Evolutionary conservation across 1,140 invertebrate species (phyloP).

Genomic region (Uloborus diversus): DNA sequence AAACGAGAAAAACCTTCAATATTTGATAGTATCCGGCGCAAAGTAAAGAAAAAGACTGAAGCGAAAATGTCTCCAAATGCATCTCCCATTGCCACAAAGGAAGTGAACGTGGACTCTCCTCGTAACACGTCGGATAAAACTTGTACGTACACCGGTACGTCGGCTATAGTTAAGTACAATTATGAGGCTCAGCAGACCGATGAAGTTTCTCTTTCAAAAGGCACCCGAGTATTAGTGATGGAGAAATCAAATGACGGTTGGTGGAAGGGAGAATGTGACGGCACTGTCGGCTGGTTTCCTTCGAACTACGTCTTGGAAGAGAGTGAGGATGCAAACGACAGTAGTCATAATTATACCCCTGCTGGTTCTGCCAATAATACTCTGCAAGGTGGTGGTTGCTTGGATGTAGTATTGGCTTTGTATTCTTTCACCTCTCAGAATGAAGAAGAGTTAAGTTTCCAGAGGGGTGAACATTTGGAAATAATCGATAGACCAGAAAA

Average conservation of each 20-base stretch:
- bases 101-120: constrained; percentile 63
- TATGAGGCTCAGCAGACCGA: constrained; percentile 97
- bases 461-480: constrained; percentile 93
- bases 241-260: constrained; percentile 99
- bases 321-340: constrained; percentile 74
- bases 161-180: constrained; percentile 94
- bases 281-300: constrained; percentile 91
- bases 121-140: constrained; percentile 37
- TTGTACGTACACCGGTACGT: constrained; percentile 34
- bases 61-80: constrained; percentile 71
- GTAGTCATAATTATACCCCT: constrained; percentile 87
- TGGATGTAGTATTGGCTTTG: constrained; percentile 93
- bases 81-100: constrained; percentile 58
- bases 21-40: constrained; percentile 95
- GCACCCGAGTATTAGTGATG: constrained; percentile 90
- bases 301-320: constrained; percentile 85
- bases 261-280: constrained; percentile 94
- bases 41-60: constrained; percentile 92
- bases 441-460: constrained; percentile 96
- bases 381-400: constrained; percentile 58
- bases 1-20: constrained; percentile 96
- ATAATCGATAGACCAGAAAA: constrained; percentile 93
- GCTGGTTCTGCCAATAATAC: constrained; percentile 68
- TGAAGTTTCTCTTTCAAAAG: constrained; percentile 89
- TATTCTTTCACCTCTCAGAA: constrained; percentile 95